Evolutionary conservation across 2,888 invertebrate species (phyloP), one percentile per base, ranked within the genome.

Genomic region (Caenorhabditis macrosperma): DNA sequence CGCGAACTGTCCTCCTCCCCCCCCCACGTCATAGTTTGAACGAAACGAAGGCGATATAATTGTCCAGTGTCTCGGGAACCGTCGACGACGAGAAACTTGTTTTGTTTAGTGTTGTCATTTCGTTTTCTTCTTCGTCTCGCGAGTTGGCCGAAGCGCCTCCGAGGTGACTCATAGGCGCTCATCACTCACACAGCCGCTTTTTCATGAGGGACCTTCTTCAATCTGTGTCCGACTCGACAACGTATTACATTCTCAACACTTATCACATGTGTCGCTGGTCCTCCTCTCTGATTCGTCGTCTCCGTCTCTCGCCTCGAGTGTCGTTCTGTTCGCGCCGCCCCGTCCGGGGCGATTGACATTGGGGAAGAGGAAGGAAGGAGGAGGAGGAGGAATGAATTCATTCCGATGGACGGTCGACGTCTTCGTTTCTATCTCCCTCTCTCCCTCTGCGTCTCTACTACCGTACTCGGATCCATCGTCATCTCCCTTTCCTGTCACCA

Each of bases 251-350:
- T 57, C 59, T 17, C 38, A 9, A 33, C 33, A 38, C 38, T 38
- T 38, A 38, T 38, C 38, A 38, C 38, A 38, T 38, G 38, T 38
- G 38, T 38, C 38, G 20, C 24, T 54, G 38, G 41, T 48, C 57
- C 55, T 20, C 35, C 15, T 17, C 20, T 61, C 15, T 52, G 46
- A 41, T 41, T 52, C 15, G 9, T 38, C 38, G 28, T 55, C 54
- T 66, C 41, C 38, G 54, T 66, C 44, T 66, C 61, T 30, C 24
- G 9, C 7, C n/a, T 17, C 20, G 35, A 12, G 12, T 15, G 20
- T 30, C 30, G 15, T 41, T 44, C 46, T 55, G 12, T 41, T 46
- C n/a, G 57, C 57, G 9, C 67, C 67, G 67, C 57, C 57, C 67
- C 33, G 22, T 33, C n/a, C n/a, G n/a, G n/a, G n/a, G n/a, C n/a